Evolutionary conservation across 1,140 invertebrate genomes (phyloP).

Genomic region (Drosophila tani): DNA sequence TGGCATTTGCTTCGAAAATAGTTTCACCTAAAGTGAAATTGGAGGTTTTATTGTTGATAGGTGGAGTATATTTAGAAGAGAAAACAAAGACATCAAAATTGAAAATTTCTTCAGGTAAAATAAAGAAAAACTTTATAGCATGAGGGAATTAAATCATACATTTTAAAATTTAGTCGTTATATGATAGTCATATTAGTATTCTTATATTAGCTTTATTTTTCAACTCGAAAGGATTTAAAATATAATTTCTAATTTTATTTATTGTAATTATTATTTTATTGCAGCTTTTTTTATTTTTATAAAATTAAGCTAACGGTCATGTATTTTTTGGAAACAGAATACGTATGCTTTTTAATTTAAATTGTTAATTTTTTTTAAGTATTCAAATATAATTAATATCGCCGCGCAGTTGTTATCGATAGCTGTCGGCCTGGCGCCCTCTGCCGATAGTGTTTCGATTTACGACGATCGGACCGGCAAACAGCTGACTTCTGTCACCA

Average conservation of each 20-base stretch:
- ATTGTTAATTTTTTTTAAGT: too few species aligned
- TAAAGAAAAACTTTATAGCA: too few species aligned
- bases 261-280: too few species aligned
- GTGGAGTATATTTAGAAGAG: neutral
- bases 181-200: too few species aligned
- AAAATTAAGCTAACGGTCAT: too few species aligned
- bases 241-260: too few species aligned
- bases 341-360: neutral
- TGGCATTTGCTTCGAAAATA: slow-evolving; percentile 15
- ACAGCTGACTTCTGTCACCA: neutral
- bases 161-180: too few species aligned
- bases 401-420: slow-evolving; percentile 3
- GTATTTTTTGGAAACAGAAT: too few species aligned
- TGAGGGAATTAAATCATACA: too few species aligned
- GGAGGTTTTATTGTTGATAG: slow-evolving; percentile 24
- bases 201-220: too few species aligned
- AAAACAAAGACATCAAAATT: neutral
- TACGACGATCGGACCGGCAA: neutral
- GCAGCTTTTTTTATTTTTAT: too few species aligned
- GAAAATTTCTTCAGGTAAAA: neutral
- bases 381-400: neutral
- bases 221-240: too few species aligned
- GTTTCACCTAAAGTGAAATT: slow-evolving; percentile 34
- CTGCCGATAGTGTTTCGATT: neutral
- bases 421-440: neutral